A percentile compares a stretch with the other conserved stretches of the same genome.
phyloP scores from a whole-genome alignment of 2,888 invertebrate genomes.

The Ptilodon capucinus region DNA sequence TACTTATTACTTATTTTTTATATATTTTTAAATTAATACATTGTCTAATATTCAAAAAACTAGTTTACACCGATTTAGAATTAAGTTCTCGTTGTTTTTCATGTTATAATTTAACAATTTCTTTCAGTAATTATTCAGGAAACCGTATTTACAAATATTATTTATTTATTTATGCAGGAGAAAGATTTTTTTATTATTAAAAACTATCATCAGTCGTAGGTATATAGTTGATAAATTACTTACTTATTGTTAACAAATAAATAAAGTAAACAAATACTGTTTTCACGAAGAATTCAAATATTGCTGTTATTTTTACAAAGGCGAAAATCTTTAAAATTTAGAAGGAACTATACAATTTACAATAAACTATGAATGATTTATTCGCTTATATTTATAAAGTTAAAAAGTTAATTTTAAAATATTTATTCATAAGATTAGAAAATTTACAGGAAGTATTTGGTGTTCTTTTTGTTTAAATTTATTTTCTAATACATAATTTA shows the following conservation, averaged over 20 bases:
- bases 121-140: conserved; percentile 36
- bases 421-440: conserved; percentile 71
- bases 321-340: conserved; percentile 32
- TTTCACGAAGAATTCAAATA: conserved; percentile 2
- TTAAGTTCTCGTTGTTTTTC: conserved; percentile 79
- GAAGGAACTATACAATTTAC: conserved; percentile 10
- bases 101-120: conserved; percentile 47
- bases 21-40: conserved; percentile 17
- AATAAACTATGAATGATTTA: conserved; percentile 22
- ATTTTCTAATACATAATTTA: conserved; percentile 39
- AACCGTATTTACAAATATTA: conserved; percentile 51
- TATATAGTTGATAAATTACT: conserved; percentile 28
- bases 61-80: conserved; percentile 77
- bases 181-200: conserved; percentile 45
- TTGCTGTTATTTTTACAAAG: conserved; percentile 8
- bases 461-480: conserved; percentile 62
- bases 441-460: conserved; percentile 70
- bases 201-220: conserved; percentile 75
- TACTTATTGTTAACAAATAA: conserved; percentile 31
- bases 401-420: conserved; percentile 44
- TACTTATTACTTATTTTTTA: conserved; percentile 29
- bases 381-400: conserved; percentile 29
- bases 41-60: conserved; percentile 45
- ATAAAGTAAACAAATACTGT: conserved; percentile 20
- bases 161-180: conserved; percentile 52